Percentiles rank a stretch among this genome's conserved stretches.
Conservation (phyloP, 2,797 vertebrate genomes). For the Pipistrellus kuhlii region DNA sequence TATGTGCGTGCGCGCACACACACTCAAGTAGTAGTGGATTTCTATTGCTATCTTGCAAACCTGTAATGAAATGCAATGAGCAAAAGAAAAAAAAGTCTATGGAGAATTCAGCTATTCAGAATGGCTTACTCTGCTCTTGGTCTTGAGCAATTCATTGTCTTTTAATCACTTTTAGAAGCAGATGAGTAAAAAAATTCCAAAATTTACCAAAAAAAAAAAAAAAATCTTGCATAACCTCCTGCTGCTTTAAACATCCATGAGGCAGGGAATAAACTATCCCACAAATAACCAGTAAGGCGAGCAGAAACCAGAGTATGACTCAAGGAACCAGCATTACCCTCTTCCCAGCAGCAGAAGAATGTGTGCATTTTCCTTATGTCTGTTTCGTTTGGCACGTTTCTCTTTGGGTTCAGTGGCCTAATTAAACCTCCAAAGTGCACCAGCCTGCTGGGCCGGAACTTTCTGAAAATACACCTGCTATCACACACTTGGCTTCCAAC, state of each 20-base stretch:
- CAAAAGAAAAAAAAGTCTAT: neutral
- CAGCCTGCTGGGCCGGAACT: neutral
- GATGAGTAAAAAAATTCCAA: conserved; percentile 66
- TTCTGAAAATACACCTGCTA: conserved; percentile 26
- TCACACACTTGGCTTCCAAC: neutral
- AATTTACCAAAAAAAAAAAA: conserved; percentile 30
- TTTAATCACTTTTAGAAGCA: conserved; percentile 57
- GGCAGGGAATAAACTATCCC: neutral
- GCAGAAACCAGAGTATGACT: neutral
- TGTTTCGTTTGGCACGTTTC: neutral
- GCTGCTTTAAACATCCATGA: neutral
- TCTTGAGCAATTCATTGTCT: conserved; percentile 50
- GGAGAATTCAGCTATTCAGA: conserved; percentile 34
- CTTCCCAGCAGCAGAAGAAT: conserved; percentile 42
- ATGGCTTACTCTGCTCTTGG: neutral
- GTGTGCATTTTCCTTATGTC: neutral
- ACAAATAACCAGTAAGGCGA: neutral
- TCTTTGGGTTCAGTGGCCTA: neutral
- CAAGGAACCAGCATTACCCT: neutral
- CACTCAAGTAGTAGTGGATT: neutral
- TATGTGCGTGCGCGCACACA: accelerated
- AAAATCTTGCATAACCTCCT: neutral
- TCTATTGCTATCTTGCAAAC: conserved; percentile 43
- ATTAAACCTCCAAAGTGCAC: neutral
- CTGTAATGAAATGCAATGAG: conserved; percentile 61